These are phyloP conservation scores for Triops longicaudatus DNA, from an alignment of 1,140 invertebrate species.

Conservation along the genomic window DNA sequence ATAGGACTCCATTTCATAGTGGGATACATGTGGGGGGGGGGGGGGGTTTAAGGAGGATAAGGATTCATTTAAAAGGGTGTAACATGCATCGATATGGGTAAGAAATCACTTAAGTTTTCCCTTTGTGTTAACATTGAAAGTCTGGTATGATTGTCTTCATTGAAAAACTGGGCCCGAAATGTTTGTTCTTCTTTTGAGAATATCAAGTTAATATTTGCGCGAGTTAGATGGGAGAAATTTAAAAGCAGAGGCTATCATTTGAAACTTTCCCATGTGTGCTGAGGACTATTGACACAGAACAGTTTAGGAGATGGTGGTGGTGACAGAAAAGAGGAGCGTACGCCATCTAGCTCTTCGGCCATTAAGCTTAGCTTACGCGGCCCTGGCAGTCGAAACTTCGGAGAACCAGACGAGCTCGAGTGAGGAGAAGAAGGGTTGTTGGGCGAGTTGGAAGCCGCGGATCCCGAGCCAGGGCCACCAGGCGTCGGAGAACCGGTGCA, in stretches of 20 bases:
- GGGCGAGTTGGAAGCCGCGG: conserved; percentile 20
- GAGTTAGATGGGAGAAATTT: background rate
- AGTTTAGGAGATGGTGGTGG: conserved; percentile 27
- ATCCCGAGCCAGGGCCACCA: background rate
- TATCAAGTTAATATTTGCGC: background rate
- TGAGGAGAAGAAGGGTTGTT: conserved; percentile 23
- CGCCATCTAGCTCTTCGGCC: conserved; percentile 27
- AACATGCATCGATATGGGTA: background rate
- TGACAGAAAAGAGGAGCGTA: conserved; percentile 19
- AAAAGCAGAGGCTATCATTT: conserved; percentile 6
- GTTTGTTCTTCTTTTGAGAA: background rate
- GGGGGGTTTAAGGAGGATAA: background rate
- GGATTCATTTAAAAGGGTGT: background rate
- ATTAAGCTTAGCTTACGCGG: conserved; percentile 23
- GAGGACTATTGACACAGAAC: conserved; percentile 25
- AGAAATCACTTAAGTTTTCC: background rate
- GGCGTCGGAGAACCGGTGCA: conserved; percentile 46
- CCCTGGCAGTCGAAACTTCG: background rate
- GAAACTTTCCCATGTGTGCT: conserved; percentile 27
- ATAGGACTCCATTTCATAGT: too few relatives aligned
- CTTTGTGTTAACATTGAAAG: background rate
- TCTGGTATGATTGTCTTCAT: background rate
- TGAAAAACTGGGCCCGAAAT: background rate
- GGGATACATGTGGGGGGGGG: background rate
- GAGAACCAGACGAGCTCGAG: conserved; percentile 20